These are phyloP conservation scores for Andrena bicolor DNA, from an alignment of 2,888 invertebrate species.

Conservation along the genomic window DNA sequence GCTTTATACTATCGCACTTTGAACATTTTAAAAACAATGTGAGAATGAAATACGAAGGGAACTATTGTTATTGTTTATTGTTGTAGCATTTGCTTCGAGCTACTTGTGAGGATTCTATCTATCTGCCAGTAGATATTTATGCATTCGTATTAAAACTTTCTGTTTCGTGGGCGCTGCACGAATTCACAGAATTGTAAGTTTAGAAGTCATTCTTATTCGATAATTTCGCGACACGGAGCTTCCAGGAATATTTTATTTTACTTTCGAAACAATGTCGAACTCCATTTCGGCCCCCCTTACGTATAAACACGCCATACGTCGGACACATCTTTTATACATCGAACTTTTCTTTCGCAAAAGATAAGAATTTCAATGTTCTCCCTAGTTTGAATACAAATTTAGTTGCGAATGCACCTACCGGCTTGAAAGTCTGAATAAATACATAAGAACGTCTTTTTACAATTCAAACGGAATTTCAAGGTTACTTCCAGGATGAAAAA, in stretches of 20 bases:
- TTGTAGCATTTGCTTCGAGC: background rate
- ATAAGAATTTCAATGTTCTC: conserved; percentile 15
- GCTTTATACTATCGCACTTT: background rate
- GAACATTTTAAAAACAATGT: background rate
- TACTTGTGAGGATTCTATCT: background rate
- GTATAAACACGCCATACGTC: background rate
- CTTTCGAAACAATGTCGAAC: conserved; percentile 4
- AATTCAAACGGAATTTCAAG: conserved; percentile 21
- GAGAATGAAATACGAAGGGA: background rate
- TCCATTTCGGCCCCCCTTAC: background rate
- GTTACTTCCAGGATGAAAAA: conserved; percentile 12
- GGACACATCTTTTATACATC: conserved; percentile 24
- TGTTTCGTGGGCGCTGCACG: background rate
- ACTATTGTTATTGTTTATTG: background rate
- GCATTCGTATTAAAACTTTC: background rate
- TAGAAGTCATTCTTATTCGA: background rate
- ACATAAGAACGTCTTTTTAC: conserved; percentile 20
- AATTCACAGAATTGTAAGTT: background rate
- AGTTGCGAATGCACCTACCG: background rate
- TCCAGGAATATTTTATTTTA: background rate
- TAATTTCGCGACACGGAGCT: background rate
- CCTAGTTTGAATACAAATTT: conserved; percentile 37
- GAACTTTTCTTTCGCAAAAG: conserved; percentile 7
- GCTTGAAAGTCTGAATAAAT: conserved; percentile 35
- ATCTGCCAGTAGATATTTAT: background rate